Percentiles rank a stretch among this genome's conserved stretches.
phyloP scores from a whole-genome alignment of 2,888 invertebrate species.

The Dynastes hyllus region DNA sequence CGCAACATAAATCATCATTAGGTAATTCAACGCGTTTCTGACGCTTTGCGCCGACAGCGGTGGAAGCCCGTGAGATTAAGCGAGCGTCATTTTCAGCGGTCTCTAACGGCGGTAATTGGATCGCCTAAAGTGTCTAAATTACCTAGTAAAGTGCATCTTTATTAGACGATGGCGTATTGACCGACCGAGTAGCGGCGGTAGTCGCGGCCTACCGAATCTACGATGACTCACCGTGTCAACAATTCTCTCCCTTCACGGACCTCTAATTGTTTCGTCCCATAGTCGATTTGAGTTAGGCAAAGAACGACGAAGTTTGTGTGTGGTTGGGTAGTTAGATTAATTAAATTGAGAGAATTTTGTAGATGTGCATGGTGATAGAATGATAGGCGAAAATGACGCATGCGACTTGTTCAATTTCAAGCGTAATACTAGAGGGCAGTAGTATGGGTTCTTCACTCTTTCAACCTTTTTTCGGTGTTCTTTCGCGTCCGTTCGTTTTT shows the following conservation, averaged over 20 bases:
- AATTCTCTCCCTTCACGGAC: slow-evolving; percentile 2
- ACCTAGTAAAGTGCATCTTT: slow-evolving; percentile 36
- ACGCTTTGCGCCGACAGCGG: background rate
- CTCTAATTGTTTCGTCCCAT: slow-evolving; percentile 5
- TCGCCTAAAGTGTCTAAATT: slow-evolving; percentile 30
- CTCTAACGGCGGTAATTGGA: slow-evolving; percentile 25
- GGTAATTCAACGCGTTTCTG: background rate
- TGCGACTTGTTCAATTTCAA: too few relatives aligned
- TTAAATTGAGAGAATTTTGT: background rate
- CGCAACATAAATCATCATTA: slow-evolving; percentile 19
- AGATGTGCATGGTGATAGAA: too few relatives aligned
- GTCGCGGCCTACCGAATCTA: background rate
- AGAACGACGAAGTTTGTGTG: background rate
- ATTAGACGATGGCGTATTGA: slow-evolving; percentile 37
- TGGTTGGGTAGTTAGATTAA: background rate
- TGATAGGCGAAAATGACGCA: too few relatives aligned
- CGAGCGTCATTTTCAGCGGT: slow-evolving; percentile 12
- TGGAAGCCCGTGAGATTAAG: background rate
- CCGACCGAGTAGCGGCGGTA: background rate
- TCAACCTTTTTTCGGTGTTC: too few relatives aligned
- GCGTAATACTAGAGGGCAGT: too few relatives aligned
- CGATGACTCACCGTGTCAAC: slow-evolving; percentile 19
- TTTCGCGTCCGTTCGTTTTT: too few relatives aligned
- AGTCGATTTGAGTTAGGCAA: background rate
- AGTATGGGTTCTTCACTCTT: too few relatives aligned